Base-by-base conservation (phyloP, 2,888 invertebrate genomes). In the Lasioglossum morio region DNA sequence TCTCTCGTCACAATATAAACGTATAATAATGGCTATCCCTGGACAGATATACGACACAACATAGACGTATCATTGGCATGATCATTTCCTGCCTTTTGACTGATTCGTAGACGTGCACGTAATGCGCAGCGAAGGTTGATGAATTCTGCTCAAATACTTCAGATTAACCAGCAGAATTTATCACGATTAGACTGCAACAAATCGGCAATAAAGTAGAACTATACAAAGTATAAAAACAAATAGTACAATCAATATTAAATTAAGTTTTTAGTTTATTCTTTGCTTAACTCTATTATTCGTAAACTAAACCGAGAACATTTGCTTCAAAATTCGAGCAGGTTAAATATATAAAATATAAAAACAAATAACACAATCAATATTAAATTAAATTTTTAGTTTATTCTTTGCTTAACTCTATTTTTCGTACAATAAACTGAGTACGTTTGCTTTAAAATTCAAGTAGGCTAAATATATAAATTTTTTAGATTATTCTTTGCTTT, bases 41-140 rank as follows among this genome's bases (percentile, higher is more conserved):
- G 72, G 27, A 43, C 27, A 5, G 30, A 14, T 34, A 66, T 79
- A 86, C 76, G 77, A 79, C 76, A 77, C 27, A 69, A 53, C 81
- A 69, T 73, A 66, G 72, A 81, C 77, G 81, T 85, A 76, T 57
- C 46, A 23, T 73, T 46, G 14, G 79, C 69, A 81, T 80, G 37
- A 74, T 81, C 80, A 34, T 77, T 79, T 88, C 70, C 88, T 88
- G 76, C 46, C 60, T 46, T 53, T 66, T 40, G 48, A 43, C 37
- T 48, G 74, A 43, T 73, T 69, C 27, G 53, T 7, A 40, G 30
- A 73, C 73, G 43, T 19, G 34, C 60, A 27, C 14, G 27, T 27
- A 60, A 27, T 12, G 16, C 14, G 60, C 12, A 14, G 3, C 27
- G 60, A 57, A 57, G 57, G 57, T 57, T 27, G 4, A 27, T 14